Conservation (phyloP, 2,113 vertebrate species). For the Semicossyphus pulcher region DNA sequence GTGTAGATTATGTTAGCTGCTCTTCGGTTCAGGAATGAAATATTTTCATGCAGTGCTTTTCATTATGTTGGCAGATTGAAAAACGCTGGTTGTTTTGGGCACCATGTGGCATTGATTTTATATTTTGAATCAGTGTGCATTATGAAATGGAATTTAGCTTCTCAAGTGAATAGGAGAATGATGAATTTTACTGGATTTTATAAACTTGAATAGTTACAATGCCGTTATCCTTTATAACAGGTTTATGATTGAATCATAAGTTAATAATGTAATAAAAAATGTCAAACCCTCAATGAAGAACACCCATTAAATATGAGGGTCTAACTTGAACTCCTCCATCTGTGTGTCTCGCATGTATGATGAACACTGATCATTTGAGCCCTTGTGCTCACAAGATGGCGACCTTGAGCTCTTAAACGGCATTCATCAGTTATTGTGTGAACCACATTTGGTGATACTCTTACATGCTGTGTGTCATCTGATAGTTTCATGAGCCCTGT, state of each 20-base stretch:
- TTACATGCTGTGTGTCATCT: not conserved
- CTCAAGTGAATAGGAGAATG: not conserved
- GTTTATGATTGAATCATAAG: not conserved
- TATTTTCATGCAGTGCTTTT: not conserved
- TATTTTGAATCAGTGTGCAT: not conserved
- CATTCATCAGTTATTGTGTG: not conserved
- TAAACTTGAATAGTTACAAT: not conserved
- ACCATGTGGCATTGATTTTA: not conserved
- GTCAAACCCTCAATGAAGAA: not conserved
- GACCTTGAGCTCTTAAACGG: not conserved
- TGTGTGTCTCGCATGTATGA: not conserved
- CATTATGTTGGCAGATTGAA: not conserved
- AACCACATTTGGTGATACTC: not conserved
- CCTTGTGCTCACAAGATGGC: slow-evolving; percentile 20
- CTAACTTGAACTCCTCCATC: not conserved
- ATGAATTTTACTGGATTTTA: too few relatives aligned
- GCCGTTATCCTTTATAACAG: not conserved
- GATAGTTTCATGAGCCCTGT: not conserved
- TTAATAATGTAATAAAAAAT: not conserved
- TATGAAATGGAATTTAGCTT: not conserved
- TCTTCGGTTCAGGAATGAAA: not conserved
- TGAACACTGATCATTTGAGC: not conserved
- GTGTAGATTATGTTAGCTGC: not conserved
- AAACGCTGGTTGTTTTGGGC: not conserved
- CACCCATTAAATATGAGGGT: not conserved